Evolutionary conservation across 2,888 invertebrate species (phyloP).

Genomic region (Myopa testacea): DNA sequence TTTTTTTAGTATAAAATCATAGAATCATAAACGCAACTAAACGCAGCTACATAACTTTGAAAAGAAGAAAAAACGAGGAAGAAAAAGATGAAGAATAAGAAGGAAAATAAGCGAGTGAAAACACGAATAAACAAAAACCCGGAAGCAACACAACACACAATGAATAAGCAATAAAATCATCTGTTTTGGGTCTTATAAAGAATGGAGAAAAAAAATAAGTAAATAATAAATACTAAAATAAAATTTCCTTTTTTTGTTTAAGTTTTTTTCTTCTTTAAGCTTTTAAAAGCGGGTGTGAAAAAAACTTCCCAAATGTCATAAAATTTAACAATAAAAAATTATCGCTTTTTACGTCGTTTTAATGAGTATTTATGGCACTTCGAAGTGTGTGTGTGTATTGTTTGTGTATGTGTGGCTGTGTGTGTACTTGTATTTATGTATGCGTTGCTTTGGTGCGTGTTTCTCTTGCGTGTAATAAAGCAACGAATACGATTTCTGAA

Average conservation of each 20-base stretch:
- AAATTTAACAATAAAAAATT: not conserved
- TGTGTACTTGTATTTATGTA: no score
- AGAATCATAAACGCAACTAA: no score
- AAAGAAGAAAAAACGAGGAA: not conserved
- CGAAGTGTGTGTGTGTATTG: not conserved
- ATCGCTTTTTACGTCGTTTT: slow-evolving; percentile 20
- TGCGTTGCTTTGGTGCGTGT: no score
- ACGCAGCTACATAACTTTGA: no score
- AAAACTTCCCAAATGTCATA: slow-evolving; percentile 8
- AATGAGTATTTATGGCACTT: slow-evolving; percentile 24
- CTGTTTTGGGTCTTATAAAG: not conserved
- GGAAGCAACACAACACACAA: not conserved
- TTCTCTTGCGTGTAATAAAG: no score
- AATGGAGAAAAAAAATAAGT: not conserved
- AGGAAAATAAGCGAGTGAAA: not conserved
- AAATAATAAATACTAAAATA: slow-evolving; percentile 40
- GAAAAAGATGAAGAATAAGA: not conserved
- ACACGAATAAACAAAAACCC: not conserved
- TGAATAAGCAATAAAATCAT: not conserved
- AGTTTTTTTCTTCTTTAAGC: slow-evolving; percentile 23
- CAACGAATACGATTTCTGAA: no score
- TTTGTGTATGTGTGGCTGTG: not conserved
- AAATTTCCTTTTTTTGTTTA: slow-evolving; percentile 25
- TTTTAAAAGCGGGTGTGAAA: not conserved
- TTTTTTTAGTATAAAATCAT: not conserved